These are phyloP conservation scores for Hycleus cichorii DNA, from an alignment of 1,140 invertebrate species.

Conservation along the genomic window DNA sequence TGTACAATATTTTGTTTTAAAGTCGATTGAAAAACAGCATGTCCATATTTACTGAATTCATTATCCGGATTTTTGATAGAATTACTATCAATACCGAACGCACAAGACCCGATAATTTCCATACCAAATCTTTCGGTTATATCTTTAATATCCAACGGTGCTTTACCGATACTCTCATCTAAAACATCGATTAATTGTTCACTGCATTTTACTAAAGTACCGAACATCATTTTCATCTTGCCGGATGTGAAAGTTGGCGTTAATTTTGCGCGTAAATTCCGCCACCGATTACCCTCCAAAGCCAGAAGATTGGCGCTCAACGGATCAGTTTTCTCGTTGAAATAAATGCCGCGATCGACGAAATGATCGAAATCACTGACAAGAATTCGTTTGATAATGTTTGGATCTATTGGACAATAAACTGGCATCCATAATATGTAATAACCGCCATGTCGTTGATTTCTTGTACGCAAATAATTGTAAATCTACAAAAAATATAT, in stretches of 20 bases:
- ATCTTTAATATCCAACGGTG: conserved; percentile 37
- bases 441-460: conserved; percentile 27
- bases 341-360: conserved; percentile 38
- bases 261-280: conserved; percentile 35
- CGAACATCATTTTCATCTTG: conserved; percentile 43
- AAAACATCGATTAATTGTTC: conserved; percentile 8
- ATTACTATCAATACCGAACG: conserved; percentile 47
- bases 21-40: not conserved
- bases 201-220: conserved; percentile 6
- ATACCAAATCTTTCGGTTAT: conserved; percentile 42
- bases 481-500: conserved; percentile 1
- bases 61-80: conserved; percentile 39
- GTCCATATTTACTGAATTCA: conserved; percentile 34
- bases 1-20: conserved; percentile 5
- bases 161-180: not conserved
- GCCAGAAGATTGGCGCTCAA: conserved; percentile 43
- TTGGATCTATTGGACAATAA: not conserved
- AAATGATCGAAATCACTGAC: conserved; percentile 43
- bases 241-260: conserved; percentile 44
- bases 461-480: not conserved
- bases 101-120: conserved; percentile 45
- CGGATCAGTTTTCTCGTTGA: conserved; percentile 39
- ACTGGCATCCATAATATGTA: not conserved
- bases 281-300: conserved; percentile 42
- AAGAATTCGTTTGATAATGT: conserved; percentile 3